Evolutionary conservation across 2,797 vertebrate species (phyloP).

Genomic region (Eurystomus glaucurus): DNA sequence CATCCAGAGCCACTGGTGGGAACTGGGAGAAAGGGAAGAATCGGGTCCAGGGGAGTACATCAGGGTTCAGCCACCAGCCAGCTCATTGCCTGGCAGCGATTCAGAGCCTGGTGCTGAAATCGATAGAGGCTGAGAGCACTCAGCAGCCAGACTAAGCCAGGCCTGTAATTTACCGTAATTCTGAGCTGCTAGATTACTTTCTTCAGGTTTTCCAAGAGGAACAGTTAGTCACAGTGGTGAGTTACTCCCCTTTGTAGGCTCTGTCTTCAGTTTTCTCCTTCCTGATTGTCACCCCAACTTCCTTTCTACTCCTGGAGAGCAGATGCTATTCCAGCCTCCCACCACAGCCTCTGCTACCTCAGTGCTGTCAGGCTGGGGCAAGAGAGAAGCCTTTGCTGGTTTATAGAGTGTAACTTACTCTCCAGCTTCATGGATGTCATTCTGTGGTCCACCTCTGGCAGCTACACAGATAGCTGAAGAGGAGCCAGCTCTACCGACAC

Average conservation of each 20-base stretch:
- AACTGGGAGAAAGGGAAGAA: not conserved
- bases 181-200: slow-evolving; percentile 30
- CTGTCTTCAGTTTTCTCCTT: not conserved
- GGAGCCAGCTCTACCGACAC: not conserved
- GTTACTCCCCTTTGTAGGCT: not conserved
- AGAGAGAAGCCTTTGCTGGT: not conserved
- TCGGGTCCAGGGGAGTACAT: not conserved
- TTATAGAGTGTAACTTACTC: not conserved
- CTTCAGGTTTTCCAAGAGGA: not conserved
- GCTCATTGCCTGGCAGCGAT: slow-evolving; percentile 48
- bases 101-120: slow-evolving; percentile 42
- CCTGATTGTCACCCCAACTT: not conserved
- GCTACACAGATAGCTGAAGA: not conserved
- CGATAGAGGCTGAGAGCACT: slow-evolving; percentile 46
- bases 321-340: not conserved
- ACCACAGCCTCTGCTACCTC: not conserved
- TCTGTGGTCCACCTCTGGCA: not conserved
- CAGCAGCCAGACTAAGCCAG: slow-evolving; percentile 25
- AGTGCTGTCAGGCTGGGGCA: not conserved
- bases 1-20: not conserved
- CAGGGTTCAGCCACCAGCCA: slow-evolving; percentile 4
- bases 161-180: slow-evolving; percentile 65
- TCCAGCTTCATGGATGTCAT: not conserved
- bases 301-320: not conserved
- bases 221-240: not conserved